A percentile compares a stretch with the other conserved stretches of the same genome.
Conservation (phyloP, 2,797 vertebrate species). For the Coregonus ussuriensis region DNA sequence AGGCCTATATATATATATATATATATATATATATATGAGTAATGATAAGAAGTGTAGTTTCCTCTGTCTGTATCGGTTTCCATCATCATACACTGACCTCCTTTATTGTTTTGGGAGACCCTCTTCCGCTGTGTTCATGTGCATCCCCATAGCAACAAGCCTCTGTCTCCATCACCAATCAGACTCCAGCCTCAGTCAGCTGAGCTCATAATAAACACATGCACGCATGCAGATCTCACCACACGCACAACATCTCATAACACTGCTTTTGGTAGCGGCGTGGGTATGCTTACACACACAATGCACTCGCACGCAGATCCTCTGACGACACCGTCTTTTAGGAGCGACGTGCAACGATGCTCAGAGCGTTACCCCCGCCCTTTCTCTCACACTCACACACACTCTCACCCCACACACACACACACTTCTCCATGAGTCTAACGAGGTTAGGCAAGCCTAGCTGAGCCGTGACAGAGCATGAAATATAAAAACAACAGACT, state of each 20-base stretch:
- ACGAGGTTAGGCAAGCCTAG: constrained; percentile 67
- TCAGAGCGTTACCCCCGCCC: constrained; percentile 17
- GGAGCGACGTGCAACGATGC: constrained; percentile 36
- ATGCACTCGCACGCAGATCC: constrained; percentile 19
- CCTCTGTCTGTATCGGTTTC: too few relatives aligned
- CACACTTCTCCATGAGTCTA: constrained; percentile 57
- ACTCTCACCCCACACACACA: constrained; percentile 34
- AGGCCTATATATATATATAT: too few relatives aligned
- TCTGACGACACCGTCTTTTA: constrained; percentile 40
- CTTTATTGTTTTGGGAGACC: constrained; percentile 29
- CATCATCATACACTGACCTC: not conserved
- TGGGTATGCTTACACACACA: not conserved
- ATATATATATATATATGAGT: too few relatives aligned
- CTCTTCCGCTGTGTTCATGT: constrained; percentile 36
- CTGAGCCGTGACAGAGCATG: constrained; percentile 68
- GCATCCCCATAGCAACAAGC: constrained; percentile 67
- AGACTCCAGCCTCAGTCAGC: constrained; percentile 51
- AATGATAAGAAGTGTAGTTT: too few relatives aligned
- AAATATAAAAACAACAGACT: constrained; percentile 66
- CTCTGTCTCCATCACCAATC: constrained; percentile 52
- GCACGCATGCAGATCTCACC: constrained; percentile 21
- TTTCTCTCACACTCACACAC: not conserved
- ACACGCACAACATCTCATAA: constrained; percentile 15
- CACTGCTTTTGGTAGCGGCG: constrained; percentile 15
- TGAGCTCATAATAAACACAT: constrained; percentile 17